Percentiles rank a stretch among this genome's conserved stretches.
phyloP scores from a whole-genome alignment of 2,888 invertebrate genomes.

The Falcaria lacertinaria region DNA sequence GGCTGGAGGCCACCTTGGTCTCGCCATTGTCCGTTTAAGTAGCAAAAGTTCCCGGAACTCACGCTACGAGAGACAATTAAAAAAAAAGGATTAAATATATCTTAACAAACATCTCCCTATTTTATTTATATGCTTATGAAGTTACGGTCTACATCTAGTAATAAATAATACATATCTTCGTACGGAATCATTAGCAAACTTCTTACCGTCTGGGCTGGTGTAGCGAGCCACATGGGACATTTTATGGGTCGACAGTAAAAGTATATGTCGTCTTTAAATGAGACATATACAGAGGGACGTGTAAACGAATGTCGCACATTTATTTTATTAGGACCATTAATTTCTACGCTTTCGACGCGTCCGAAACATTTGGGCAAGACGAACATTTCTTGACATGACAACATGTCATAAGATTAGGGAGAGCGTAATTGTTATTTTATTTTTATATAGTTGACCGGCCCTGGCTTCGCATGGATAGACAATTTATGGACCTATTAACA shows the following conservation, averaged over 20 bases:
- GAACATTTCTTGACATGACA: neutral
- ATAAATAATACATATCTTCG: constrained; percentile 10
- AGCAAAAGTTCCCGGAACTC: no score
- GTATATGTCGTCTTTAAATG: constrained; percentile 75
- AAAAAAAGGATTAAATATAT: no score
- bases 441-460: no score
- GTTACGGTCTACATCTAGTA: neutral
- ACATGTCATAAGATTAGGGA: neutral
- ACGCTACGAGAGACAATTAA: no score
- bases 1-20: no score
- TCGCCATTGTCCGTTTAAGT: no score
- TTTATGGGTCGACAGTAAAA: constrained; percentile 71
- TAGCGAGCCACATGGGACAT: constrained; percentile 63
- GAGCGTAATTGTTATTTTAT: constrained; percentile 2
- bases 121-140: no score
- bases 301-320: constrained; percentile 77
- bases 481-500: no score
- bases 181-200: constrained; percentile 50
- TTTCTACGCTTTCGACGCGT: constrained; percentile 63
- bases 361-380: constrained; percentile 29
- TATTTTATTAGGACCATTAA: constrained; percentile 76
- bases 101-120: no score
- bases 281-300: constrained; percentile 76
- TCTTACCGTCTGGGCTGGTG: constrained; percentile 49
- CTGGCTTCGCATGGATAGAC: no score